These are phyloP conservation scores for Zapus hudsonius DNA, from an alignment of 2,113 vertebrate species.

Conservation along the genomic window DNA sequence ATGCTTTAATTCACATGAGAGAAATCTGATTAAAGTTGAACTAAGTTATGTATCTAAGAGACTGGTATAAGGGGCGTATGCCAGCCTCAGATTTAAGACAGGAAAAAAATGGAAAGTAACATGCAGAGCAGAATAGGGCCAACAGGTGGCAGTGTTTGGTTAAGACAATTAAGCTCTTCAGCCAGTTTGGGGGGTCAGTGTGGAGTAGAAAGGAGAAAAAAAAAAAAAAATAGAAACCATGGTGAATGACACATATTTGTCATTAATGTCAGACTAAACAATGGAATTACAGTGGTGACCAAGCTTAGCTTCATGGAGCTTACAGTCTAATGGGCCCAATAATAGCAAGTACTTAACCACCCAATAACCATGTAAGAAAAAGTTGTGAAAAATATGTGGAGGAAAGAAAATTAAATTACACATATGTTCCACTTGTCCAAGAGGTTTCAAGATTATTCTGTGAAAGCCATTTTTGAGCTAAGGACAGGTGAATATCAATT, in stretches of 20 bases:
- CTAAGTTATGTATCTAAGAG: background rate
- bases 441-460: background rate
- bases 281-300: background rate
- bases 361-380: background rate
- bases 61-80: background rate
- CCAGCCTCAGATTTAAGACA: background rate
- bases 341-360: background rate
- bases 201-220: background rate
- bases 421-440: background rate
- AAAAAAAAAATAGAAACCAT: background rate
- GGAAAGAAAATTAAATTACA: background rate
- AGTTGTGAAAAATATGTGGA: background rate
- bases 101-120: background rate
- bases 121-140: background rate
- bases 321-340: background rate
- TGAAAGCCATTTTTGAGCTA: background rate
- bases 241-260: background rate
- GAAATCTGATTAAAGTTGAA: background rate
- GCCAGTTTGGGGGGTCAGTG: background rate
- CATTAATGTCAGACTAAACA: background rate
- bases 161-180: constrained; percentile 40
- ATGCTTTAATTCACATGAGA: background rate
- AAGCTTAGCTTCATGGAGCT: background rate
- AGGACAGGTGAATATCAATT: background rate
- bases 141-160: constrained; percentile 53